Evolutionary conservation across 2,888 invertebrate genomes (phyloP), one percentile per base, ranked within the genome.

Genomic region (Frankliniella fusca): DNA sequence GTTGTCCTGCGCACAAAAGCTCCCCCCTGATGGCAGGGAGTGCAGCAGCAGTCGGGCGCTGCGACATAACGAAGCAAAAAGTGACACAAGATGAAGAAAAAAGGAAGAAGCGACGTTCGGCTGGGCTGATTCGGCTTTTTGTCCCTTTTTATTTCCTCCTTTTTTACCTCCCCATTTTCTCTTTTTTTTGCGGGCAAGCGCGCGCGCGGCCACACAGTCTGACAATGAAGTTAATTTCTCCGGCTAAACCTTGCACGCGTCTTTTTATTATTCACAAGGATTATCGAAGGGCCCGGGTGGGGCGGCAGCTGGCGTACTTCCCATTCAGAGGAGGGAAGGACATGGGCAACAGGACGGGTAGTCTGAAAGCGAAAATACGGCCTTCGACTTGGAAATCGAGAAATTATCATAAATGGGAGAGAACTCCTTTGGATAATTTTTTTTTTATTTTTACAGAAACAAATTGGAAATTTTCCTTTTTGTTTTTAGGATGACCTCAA

Each of bases 141-240:
- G 70, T 70, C 70, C 23, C 70, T 23, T 70, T 70, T 70, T 54
- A 20, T 15, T 70, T 23, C 7, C 70, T 5, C 38, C 5, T 38
- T 38, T 38, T 38, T 38, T 38, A 38, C 38, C 38, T 38, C 5
- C 38, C 38, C 38, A 38, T 38, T 38, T 38, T 38, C 38, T 38
- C 38, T 38, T 38, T 38, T 38, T 38, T 38, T 38, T 5, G 38
- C 38, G 38, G 38, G 38, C 38, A 5, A 38, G 38, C 38, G 38
- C 3, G 38, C 5, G 38, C 38, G 11, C n/a, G n/a, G 70, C 20
- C 65, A n/a, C 65, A n/a, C 65, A n/a, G 65, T 18, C 70, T 70
- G 70, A 70, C 70, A 70, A 70, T 70, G 70, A 70, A 70, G 70
- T 70, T 70, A 70, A 70, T 70, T 70, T 70, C 70, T 23, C 70